These are phyloP conservation scores for Diplodus puntazzo DNA, from an alignment of 2,797 vertebrate species.

Conservation along the genomic window DNA sequence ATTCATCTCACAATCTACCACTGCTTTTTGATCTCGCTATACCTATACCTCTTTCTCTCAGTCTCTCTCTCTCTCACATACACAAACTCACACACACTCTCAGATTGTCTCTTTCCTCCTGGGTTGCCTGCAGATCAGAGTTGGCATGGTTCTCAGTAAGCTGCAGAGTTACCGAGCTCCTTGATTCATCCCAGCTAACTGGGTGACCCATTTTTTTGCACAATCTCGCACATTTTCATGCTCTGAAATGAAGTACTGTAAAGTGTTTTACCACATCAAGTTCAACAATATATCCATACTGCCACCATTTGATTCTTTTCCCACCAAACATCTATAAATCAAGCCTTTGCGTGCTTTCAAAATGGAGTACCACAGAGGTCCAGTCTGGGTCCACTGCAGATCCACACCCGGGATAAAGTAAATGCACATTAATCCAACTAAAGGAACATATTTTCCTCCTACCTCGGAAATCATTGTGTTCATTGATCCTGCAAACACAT, in stretches of 20 bases:
- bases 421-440: background rate
- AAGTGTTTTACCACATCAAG: constrained; percentile 36
- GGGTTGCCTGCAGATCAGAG: constrained; percentile 62
- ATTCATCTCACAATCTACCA: constrained; percentile 45
- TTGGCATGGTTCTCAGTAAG: constrained; percentile 63
- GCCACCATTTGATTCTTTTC: background rate
- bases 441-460: background rate
- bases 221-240: constrained; percentile 57
- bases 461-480: background rate
- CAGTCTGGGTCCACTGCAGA: background rate
- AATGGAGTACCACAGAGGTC: background rate
- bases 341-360: background rate
- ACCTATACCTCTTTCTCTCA: constrained; percentile 4
- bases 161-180: constrained; percentile 62
- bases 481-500: background rate
- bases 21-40: constrained; percentile 66
- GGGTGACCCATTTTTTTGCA: constrained; percentile 82
- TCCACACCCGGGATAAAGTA: background rate
- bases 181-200: constrained; percentile 76
- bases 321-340: background rate
- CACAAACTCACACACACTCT: background rate
- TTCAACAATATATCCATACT: background rate
- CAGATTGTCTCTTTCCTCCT: constrained; percentile 33
- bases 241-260: constrained; percentile 47
- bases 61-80: background rate